Evolutionary conservation across 2,888 invertebrate species (phyloP).

Genomic region (Drosophila lutescens): DNA sequence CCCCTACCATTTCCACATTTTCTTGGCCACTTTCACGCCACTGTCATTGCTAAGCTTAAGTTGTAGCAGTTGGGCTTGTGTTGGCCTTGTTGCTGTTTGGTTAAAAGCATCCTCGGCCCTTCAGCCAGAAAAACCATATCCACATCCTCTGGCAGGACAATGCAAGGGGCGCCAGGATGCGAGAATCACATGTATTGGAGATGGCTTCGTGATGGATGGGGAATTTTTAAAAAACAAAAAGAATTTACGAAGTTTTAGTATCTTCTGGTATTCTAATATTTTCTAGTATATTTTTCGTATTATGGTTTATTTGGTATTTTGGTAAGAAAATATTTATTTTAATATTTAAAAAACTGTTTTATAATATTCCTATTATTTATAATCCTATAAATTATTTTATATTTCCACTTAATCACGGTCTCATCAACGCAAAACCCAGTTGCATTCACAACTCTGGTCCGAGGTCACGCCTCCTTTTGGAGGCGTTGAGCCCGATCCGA

Average conservation of each 20-base stretch:
- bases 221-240: background rate
- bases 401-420: background rate
- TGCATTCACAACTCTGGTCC: constrained; percentile 3
- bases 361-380: background rate
- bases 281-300: too few species aligned
- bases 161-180: constrained; percentile 3
- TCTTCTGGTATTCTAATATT: too few species aligned
- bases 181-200: constrained; percentile 11
- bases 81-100: constrained; percentile 50
- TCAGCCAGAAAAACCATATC: constrained; percentile 48
- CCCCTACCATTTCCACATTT: background rate
- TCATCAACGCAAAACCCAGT: background rate
- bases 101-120: constrained; percentile 66
- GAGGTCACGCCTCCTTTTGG: constrained; percentile 18
- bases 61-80: constrained; percentile 51
- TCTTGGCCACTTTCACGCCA: constrained; percentile 47
- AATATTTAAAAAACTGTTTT: too few species aligned
- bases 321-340: too few species aligned
- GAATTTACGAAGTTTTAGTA: too few species aligned
- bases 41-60: constrained; percentile 71
- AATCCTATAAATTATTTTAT: too few species aligned
- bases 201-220: constrained; percentile 19
- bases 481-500: constrained; percentile 14
- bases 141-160: constrained; percentile 51
- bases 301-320: too few species aligned